Base-by-base conservation (phyloP, 2,113 vertebrate species). In the Taxidea taxus region DNA sequence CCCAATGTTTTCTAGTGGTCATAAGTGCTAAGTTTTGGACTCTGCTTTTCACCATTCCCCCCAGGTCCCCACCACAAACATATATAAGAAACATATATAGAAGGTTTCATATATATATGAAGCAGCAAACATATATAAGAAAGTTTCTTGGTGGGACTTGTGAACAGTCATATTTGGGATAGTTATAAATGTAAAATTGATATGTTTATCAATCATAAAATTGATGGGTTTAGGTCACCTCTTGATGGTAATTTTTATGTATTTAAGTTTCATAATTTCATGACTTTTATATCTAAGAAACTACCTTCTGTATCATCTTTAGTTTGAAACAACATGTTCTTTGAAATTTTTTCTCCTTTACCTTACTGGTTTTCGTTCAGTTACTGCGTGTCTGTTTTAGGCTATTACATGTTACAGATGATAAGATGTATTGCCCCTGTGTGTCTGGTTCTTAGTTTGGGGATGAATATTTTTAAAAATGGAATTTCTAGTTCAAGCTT, bases 241-340 rank as follows among this genome's bases (percentile, higher is more conserved):
- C 2, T 91, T 92, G 72, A 7, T 90, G 7, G 4, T 97, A 49
- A n/a, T 91, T 44, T 78, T 94, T 82, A 68, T 62, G 15, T 72
- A 60, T 81, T 84, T 90, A 68, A 82, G 23, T 56, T 14, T 29
- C 15, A 58, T 90, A 23, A 78, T 44, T 90, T 92, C 23, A 42
- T 87, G 56, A 91, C 62, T 88, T 88, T 95, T 92, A 42, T 82
- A 25, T 39, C 42, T 95, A 75, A 44, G 87, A 81, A 94, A 39
- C 25, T 70, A 44, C 23, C 29, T 81, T 85, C 5, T 84, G 1
- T 37, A 34, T 49, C 9, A 37, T 91, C n/a, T 72, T 97, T 31
- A 20, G 10, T 23, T 86, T 94, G 20, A 94, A 94, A 94, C 18
- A 58, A 77, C 2, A 25, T 64, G 29, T 96, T 10, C 70, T 95